Conservation (phyloP, 1,140 invertebrate species). For the Physella acuta region DNA sequence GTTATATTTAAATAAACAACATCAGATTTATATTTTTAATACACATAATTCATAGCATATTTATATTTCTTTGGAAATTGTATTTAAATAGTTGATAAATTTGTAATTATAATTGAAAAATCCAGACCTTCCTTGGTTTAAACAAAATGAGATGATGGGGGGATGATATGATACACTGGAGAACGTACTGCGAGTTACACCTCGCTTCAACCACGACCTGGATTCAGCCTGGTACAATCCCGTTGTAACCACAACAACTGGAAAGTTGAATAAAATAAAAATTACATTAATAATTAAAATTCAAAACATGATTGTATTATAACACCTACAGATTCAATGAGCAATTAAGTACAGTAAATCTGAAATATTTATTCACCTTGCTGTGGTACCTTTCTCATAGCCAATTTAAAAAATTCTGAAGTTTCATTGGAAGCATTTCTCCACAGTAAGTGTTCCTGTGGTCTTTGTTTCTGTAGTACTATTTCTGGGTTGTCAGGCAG, state of each 20-base stretch:
- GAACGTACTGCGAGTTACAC: constrained; percentile 56
- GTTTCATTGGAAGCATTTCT: constrained; percentile 10
- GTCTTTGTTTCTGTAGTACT: constrained; percentile 10
- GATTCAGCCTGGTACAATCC: constrained; percentile 40
- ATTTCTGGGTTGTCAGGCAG: constrained; percentile 19
- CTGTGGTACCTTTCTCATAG: constrained; percentile 52
- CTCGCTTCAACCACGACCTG: constrained; percentile 48
- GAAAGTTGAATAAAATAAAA: constrained; percentile 23
- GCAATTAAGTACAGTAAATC: too few relatives aligned
- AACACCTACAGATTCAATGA: too few relatives aligned
- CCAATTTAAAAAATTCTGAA: constrained; percentile 24
- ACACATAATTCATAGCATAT: too few relatives aligned
- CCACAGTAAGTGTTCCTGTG: not conserved
- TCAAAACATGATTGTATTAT: too few relatives aligned
- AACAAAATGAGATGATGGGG: constrained; percentile 54
- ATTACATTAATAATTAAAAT: too few relatives aligned
- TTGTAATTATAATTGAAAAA: too few relatives aligned
- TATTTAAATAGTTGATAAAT: too few relatives aligned
- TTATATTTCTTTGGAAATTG: too few relatives aligned
- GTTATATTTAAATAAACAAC: too few relatives aligned
- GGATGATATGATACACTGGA: constrained; percentile 53
- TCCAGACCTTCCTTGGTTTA: constrained; percentile 54
- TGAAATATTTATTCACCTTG: constrained; percentile 49
- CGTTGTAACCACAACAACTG: constrained; percentile 54
- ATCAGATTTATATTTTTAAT: too few relatives aligned